phyloP scores from a whole-genome alignment of 2,888 invertebrate genomes.

The Meiosimyza platycephala region DNA sequence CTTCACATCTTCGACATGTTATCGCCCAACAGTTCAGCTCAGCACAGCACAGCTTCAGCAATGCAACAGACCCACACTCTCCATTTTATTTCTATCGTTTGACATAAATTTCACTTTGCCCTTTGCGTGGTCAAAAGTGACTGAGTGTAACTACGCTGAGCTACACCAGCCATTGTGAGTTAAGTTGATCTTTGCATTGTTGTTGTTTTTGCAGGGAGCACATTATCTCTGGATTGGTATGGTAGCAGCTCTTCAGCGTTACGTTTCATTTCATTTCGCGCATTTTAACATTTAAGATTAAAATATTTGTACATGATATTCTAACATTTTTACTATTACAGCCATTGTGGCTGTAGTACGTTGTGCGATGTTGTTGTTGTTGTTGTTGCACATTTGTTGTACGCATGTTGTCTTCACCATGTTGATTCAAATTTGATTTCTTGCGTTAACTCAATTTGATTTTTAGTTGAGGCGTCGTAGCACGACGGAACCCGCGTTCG shows the following conservation, averaged over 20 bases:
- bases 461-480: constrained; percentile 14
- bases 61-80: constrained; percentile 26
- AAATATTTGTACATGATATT: constrained; percentile 30
- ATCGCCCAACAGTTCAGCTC: background rate
- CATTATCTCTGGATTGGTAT: constrained; percentile 17
- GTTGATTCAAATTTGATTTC: constrained; percentile 10
- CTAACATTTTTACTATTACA: constrained; percentile 31
- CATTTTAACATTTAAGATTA: background rate
- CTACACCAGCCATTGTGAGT: background rate
- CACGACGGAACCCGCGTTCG: constrained; percentile 3
- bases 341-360: no score
- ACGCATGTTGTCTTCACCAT: constrained; percentile 28
- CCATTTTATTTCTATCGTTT: constrained; percentile 35
- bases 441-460: constrained; percentile 23
- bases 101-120: constrained; percentile 33
- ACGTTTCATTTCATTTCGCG: constrained; percentile 19
- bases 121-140: constrained; percentile 24
- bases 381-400: constrained; percentile 16
- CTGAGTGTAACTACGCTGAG: background rate
- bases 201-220: background rate
- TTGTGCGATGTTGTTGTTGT: background rate
- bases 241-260: constrained; percentile 12
- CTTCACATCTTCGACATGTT: background rate
- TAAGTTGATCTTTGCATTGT: no score
- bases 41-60: background rate